Evolutionary conservation across 1,140 invertebrate species (phyloP).

Genomic region (Rhopalosiphum maidis): DNA sequence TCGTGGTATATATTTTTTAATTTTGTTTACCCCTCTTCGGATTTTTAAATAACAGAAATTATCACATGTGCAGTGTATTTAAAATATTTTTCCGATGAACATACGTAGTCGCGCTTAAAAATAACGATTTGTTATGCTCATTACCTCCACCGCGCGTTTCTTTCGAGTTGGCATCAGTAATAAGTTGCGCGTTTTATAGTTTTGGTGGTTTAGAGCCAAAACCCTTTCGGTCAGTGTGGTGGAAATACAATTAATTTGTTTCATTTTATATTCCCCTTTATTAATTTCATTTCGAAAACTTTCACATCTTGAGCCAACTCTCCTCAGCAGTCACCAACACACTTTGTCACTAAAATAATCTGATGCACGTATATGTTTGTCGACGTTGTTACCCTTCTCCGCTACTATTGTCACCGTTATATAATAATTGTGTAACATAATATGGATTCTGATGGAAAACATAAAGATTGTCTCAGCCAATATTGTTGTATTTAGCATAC

Average conservation of each 20-base stretch:
- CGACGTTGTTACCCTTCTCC: neutral
- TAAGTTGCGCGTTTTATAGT: slow-evolving; percentile 17
- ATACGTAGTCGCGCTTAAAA: neutral
- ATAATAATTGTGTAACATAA: slow-evolving; percentile 1
- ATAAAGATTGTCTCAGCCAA: neutral
- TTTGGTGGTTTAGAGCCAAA: slow-evolving; percentile 30
- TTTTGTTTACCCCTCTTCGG: neutral
- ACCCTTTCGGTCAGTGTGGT: slow-evolving; percentile 10
- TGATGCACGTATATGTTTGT: neutral
- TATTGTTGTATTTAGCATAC: neutral
- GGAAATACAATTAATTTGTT: slow-evolving; percentile 34
- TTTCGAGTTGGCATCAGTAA: slow-evolving; percentile 20
- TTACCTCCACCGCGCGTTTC: neutral
- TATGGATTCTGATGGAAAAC: neutral
- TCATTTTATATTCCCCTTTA: slow-evolving; percentile 25
- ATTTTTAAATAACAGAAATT: neutral
- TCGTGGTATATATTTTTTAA: neutral
- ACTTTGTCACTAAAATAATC: slow-evolving; percentile 36
- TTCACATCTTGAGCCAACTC: slow-evolving; percentile 43
- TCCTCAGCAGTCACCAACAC: neutral
- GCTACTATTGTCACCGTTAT: neutral
- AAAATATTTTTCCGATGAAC: neutral
- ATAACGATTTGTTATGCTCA: slow-evolving; percentile 42
- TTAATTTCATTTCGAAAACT: slow-evolving; percentile 45
- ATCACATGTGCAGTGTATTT: neutral